Base-by-base conservation (phyloP, 1,140 invertebrate species). In the Onthophagus taurus region DNA sequence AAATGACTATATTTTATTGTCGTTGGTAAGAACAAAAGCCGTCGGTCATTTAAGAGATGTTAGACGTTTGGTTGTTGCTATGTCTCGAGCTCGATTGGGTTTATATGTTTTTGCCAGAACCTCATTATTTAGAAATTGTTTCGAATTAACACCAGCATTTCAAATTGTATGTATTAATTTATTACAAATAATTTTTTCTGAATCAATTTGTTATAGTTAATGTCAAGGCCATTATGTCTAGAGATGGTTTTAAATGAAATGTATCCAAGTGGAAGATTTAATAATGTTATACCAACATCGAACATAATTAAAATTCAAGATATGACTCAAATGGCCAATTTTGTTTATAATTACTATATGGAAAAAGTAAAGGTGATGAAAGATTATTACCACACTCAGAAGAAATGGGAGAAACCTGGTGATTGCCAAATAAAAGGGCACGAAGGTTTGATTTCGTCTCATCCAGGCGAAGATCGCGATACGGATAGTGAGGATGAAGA, bases 21-120 rank as follows among this genome's bases (percentile, higher is more conserved):
- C 95, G 0, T 67, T 99, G 11, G 97, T 99, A 12, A 77, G 93
- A 47, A 99, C 97, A 0, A 84, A 85, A 61, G 87, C 90, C 11
- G 93, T 99, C 21, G 97, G 97, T 42, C 96, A 99, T 71, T 71
- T 99, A 43, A 69, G 96, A 31, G 97, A 99, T 72, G 89, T 97
- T 0, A 74, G 97, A 4, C 85, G 97, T 66, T 74, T 99, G 17
- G 85, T 99, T 26, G 97, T 99, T 7, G 96, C 97, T 0, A 91
- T 98, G 80, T 99, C 96, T 35, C 77, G 97, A 60, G 96, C 96
- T 2, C 73, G 96, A n/a, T 76, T 99, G 2, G 97, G 97, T 1
- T 73, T 99, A 0, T 99, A 98, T 60, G 80, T 99, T 11, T 97
- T 99, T 71, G 95, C 89, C 3, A 69, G 95, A 19, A 85, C 91